Base-by-base conservation (phyloP, 2,113 vertebrate genomes). In the Australoheros scitulus region DNA sequence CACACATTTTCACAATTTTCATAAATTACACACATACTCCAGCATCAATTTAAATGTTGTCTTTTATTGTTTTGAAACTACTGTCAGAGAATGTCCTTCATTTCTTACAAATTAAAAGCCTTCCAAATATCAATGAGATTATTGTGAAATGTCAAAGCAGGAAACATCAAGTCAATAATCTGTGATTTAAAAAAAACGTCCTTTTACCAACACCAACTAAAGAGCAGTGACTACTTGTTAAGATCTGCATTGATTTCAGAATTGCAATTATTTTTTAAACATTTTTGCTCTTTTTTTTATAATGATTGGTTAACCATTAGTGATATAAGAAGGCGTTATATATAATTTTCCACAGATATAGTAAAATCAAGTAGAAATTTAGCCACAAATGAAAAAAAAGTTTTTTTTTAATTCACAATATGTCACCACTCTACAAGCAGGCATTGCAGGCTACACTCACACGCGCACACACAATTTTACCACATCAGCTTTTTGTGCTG, bases 401-500 rank as follows among this genome's bases (percentile, higher is more conserved):
- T 32, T 32, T 32, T 32, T 32, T 32, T 32, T 32, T 32, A 36
- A 36, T 22, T 3, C 47, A 29, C 24, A 9, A 24, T 2, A 36
- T 17, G 56, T 9, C 29, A 59, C 41, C 26, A 18, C 10, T 63
- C 43, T 43, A 50, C 29, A 22, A 43, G 64, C 24, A 52, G 38
- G 2, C 0, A 61, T 59, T 36, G 18, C 11, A 34, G 55, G 11
- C 29, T 3, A n/a, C 36, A 68, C 7, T 20, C 15, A 36, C 3
- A 70, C 9, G 29, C 24, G 7, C 15, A 50, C 15, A 70, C 15
- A 72, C 26, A 36, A 20, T 34, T 64, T 22, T 38, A 65, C 82
- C 55, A 26, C 56, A 50, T 60, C 70, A 85, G 76, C 70, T 60
- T 79, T 82, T 43, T 59, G 65, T 34, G 11, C 7, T 32, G 85